These are phyloP conservation scores for Pelmatolapia mariae DNA, from an alignment of 2,113 vertebrate species.

Conservation along the genomic window DNA sequence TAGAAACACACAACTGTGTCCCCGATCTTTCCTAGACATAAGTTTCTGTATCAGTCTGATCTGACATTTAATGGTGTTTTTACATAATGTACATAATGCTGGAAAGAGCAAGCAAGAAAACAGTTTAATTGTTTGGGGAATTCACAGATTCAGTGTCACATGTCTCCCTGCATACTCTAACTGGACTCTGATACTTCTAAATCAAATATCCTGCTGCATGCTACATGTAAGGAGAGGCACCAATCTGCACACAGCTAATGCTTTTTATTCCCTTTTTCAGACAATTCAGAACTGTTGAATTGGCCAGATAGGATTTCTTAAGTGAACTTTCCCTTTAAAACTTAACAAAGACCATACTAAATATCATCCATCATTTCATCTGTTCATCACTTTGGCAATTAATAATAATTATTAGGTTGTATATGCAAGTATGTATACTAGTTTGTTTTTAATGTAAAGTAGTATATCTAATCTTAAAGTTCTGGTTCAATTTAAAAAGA, in stretches of 20 bases:
- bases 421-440: neutral
- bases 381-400: rapidly evolving
- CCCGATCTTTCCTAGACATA: neutral
- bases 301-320: neutral
- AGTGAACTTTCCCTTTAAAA: neutral
- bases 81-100: neutral
- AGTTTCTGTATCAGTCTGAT: neutral
- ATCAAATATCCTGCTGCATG: neutral
- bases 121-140: neutral
- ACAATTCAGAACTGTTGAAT: neutral
- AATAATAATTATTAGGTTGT: neutral
- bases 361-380: neutral
- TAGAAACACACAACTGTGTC: neutral
- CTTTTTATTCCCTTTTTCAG: neutral
- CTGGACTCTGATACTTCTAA: neutral
- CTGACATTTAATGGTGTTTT: neutral
- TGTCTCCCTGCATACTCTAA: neutral
- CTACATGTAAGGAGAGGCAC: neutral
- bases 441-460: neutral
- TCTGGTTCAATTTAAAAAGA: neutral
- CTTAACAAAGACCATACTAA: neutral
- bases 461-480: neutral
- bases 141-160: neutral
- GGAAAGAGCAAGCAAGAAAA: neutral
- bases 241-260: neutral